phyloP scores from a whole-genome alignment of 2,888 invertebrate species.

The Oscheius myriophilus region DNA sequence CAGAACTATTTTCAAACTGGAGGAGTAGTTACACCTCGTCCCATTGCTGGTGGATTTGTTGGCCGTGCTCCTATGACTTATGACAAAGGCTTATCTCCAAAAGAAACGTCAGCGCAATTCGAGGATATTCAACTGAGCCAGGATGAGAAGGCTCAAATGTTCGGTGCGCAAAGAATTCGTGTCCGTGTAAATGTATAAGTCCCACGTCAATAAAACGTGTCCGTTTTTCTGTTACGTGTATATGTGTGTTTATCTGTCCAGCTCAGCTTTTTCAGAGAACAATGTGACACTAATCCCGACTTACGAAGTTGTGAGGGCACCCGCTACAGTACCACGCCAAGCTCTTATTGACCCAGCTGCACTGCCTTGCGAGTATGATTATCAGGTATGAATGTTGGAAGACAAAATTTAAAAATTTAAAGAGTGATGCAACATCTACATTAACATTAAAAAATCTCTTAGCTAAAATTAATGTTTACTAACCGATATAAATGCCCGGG shows the following conservation, averaged over 20 bases:
- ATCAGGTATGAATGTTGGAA: slow-evolving; percentile 42
- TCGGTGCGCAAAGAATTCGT: slow-evolving; percentile 13
- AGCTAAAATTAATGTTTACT: no score
- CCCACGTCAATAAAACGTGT: slow-evolving; percentile 9
- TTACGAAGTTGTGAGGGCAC: slow-evolving; percentile 16
- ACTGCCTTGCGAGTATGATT: slow-evolving; percentile 45
- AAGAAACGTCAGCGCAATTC: slow-evolving; percentile 11
- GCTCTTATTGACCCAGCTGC: slow-evolving; percentile 47
- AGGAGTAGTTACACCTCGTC: slow-evolving; percentile 3
- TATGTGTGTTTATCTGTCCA: no score
- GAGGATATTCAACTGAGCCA: slow-evolving; percentile 14
- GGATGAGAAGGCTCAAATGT: neutral
- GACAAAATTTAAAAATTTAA: neutral
- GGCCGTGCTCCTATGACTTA: neutral
- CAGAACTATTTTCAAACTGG: slow-evolving; percentile 2
- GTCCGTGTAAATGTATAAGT: slow-evolving; percentile 5
- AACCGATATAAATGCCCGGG: no score
- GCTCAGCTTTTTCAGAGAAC: slow-evolving; percentile 1
- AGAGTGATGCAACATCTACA: no score
- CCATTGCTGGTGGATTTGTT: neutral
- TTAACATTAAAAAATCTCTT: no score
- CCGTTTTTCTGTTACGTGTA: neutral
- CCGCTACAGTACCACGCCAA: slow-evolving; percentile 1
- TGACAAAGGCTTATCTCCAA: neutral
- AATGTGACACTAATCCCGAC: slow-evolving; percentile 24